A percentile compares a stretch with the other conserved stretches of the same genome.
Evolutionary conservation across 2,888 invertebrate species (phyloP).

Genomic region (Leucophora obtusa): DNA sequence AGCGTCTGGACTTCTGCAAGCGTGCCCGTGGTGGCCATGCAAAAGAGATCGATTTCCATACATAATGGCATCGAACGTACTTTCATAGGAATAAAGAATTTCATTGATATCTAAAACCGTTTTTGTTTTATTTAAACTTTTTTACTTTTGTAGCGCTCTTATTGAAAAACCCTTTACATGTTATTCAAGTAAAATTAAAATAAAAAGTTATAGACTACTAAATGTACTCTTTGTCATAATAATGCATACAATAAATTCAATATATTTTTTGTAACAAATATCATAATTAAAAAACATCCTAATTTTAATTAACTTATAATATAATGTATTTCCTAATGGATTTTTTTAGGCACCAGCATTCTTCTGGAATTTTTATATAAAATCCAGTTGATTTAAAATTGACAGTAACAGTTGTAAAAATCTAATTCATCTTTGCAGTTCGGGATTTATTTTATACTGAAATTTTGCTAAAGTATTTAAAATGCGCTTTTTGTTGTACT

Average conservation of each 20-base stretch:
- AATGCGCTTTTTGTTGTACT: constrained; percentile 37
- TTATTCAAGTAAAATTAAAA: too few relatives aligned
- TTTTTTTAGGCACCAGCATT: background rate
- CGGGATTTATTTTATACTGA: background rate
- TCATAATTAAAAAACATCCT: background rate
- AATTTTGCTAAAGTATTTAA: constrained; percentile 16
- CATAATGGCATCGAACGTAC: too few relatives aligned
- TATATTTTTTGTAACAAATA: too few relatives aligned
- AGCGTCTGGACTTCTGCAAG: too few relatives aligned
- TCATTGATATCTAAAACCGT: too few relatives aligned
- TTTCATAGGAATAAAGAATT: too few relatives aligned
- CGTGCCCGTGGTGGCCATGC: too few relatives aligned
- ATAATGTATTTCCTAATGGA: constrained; percentile 5
- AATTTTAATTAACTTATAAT: background rate
- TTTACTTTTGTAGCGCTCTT: too few relatives aligned
- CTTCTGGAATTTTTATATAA: constrained; percentile 37
- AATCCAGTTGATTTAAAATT: background rate
- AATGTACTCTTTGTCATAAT: background rate
- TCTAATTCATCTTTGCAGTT: background rate
- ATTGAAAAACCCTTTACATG: too few relatives aligned
- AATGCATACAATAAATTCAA: background rate
- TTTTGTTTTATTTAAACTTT: too few relatives aligned
- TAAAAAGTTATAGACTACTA: constrained; percentile 26
- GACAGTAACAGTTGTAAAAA: constrained; percentile 2
- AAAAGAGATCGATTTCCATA: too few relatives aligned